phyloP scores from a whole-genome alignment of 2,888 invertebrate species.

The Lymantria monacha region DNA sequence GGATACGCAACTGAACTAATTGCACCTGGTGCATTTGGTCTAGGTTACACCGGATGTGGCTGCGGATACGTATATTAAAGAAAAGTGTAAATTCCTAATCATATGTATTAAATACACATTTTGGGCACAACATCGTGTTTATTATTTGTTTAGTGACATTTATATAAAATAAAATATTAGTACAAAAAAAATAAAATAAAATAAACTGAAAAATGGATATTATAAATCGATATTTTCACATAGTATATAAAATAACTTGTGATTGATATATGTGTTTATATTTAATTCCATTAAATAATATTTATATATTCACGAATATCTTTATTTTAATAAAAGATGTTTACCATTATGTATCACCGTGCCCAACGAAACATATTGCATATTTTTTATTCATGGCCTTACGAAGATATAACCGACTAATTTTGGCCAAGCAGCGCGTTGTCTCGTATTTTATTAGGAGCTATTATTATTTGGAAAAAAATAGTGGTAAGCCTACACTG shows the following conservation, averaged over 20 bases:
- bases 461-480: too few relatives aligned
- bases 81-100: not conserved
- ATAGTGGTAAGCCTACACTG: too few relatives aligned
- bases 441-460: too few relatives aligned
- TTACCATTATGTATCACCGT: too few relatives aligned
- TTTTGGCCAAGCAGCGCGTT: too few relatives aligned
- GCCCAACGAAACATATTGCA: too few relatives aligned
- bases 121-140: conserved; percentile 9
- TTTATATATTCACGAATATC: conserved; percentile 1
- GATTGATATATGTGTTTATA: not conserved
- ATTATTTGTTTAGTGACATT: conserved; percentile 5
- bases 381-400: too few relatives aligned
- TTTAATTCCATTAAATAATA: not conserved
- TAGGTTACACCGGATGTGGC: not conserved
- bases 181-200: not conserved
- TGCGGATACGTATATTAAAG: not conserved
- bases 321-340: too few relatives aligned
- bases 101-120: not conserved
- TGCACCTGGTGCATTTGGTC: not conserved
- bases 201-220: not conserved
- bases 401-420: too few relatives aligned
- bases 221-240: not conserved
- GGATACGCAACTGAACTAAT: conserved; percentile 1
- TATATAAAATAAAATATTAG: not conserved
- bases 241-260: not conserved